Evolutionary conservation across 2,888 invertebrate species (phyloP).

Genomic region (Dione vanillae): DNA sequence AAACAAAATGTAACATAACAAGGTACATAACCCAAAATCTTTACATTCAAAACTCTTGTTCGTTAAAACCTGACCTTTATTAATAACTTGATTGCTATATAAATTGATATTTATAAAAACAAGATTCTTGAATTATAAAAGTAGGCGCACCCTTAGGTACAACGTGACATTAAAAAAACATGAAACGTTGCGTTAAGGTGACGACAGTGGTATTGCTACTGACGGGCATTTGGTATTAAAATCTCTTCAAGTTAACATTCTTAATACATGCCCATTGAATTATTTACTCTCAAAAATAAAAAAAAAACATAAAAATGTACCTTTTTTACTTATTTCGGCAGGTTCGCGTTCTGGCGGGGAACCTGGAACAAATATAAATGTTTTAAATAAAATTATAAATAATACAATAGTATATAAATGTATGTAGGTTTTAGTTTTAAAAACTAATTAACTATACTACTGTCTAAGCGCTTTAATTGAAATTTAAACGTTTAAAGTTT

Average conservation of each 20-base stretch:
- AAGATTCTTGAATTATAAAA: slow-evolving; percentile 35
- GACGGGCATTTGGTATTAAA: slow-evolving; percentile 66
- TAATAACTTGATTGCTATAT: slow-evolving; percentile 1
- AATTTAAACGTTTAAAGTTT: background rate
- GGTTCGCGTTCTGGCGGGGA: slow-evolving; percentile 73
- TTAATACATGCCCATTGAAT: slow-evolving; percentile 48
- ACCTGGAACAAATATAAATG: slow-evolving; percentile 66
- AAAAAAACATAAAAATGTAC: slow-evolving; percentile 56
- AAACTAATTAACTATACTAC: background rate
- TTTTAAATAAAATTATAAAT: slow-evolving; percentile 10
- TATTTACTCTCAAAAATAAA: slow-evolving; percentile 50
- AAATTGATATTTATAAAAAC: slow-evolving; percentile 7
- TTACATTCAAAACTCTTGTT: slow-evolving; percentile 9
- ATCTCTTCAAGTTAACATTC: slow-evolving; percentile 53
- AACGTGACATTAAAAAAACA: slow-evolving; percentile 56
- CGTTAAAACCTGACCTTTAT: background rate
- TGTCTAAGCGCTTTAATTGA: background rate
- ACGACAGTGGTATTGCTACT: slow-evolving; percentile 51
- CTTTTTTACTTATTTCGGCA: slow-evolving; percentile 76
- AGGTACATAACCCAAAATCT: too few relatives aligned
- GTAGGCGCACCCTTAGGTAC: slow-evolving; percentile 47
- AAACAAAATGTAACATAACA: background rate
- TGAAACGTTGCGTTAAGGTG: slow-evolving; percentile 58
- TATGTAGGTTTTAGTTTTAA: too few relatives aligned
- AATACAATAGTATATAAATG: background rate